phyloP scores from a whole-genome alignment of 2,888 invertebrate species.

The Melitaea athalia region DNA sequence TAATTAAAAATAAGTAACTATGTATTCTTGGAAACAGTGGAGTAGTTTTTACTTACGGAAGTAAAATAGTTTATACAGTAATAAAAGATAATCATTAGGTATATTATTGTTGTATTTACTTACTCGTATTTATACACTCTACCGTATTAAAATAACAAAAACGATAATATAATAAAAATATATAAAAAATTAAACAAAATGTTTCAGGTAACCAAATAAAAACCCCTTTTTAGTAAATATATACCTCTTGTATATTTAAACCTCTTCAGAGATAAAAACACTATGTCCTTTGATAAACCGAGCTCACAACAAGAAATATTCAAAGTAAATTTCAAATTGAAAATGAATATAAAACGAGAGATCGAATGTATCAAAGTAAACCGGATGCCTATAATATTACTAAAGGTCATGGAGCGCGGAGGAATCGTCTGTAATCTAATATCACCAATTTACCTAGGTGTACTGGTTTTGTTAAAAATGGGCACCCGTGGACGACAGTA shows the following conservation, averaged over 20 bases:
- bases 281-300: not conserved
- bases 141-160: no score
- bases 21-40: no score
- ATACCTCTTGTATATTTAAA: not conserved
- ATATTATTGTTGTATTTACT: no score
- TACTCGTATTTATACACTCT: no score
- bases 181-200: no score
- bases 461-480: constrained; percentile 52
- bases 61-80: no score
- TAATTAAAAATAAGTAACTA: no score
- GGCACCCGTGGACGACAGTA: constrained; percentile 55
- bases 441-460: constrained; percentile 45
- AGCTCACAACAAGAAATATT: not conserved
- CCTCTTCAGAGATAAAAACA: not conserved
- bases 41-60: no score
- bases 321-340: constrained; percentile 12
- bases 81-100: no score
- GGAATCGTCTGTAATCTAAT: constrained; percentile 30
- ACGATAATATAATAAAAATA: no score
- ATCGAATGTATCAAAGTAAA: constrained; percentile 20
- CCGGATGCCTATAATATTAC: constrained; percentile 6
- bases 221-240: not conserved
- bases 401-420: constrained; percentile 13
- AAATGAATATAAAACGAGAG: constrained; percentile 4
- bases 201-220: no score